phyloP scores from a whole-genome alignment of 2,888 invertebrate species.

The Prosapia bicincta region DNA sequence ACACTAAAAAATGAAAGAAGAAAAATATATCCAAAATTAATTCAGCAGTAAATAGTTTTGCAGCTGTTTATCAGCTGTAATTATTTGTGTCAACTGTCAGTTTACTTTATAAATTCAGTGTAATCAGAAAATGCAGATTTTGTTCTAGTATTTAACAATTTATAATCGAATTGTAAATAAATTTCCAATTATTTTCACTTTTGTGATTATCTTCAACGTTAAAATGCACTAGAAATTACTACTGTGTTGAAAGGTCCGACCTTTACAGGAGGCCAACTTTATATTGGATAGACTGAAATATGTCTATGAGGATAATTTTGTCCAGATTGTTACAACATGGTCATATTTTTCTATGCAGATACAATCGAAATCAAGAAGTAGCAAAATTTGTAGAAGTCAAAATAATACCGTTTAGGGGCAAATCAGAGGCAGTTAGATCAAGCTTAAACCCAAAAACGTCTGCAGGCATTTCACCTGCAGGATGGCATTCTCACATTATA shows the following conservation, averaged over 20 bases:
- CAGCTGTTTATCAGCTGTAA: no score
- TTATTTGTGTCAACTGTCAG: no score
- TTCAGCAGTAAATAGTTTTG: no score
- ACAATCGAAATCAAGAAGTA: slow-evolving; percentile 39
- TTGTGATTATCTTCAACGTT: not conserved
- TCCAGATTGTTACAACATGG: slow-evolving; percentile 57
- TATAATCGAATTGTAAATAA: not conserved
- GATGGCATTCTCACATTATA: slow-evolving; percentile 39
- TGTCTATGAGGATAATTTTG: slow-evolving; percentile 27
- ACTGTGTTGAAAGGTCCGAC: not conserved
- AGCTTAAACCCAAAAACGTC: slow-evolving; percentile 21
- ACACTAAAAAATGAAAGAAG: no score
- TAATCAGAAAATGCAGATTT: no score
- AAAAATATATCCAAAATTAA: no score
- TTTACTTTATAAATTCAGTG: no score
- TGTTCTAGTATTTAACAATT: not conserved
- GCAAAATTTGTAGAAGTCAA: slow-evolving; percentile 37
- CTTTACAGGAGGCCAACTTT: not conserved
- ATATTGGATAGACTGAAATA: slow-evolving; percentile 9
- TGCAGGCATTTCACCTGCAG: slow-evolving; percentile 42
- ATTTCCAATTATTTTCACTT: not conserved
- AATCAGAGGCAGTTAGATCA: slow-evolving; percentile 27
- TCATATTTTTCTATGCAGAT: slow-evolving; percentile 53
- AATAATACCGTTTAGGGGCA: slow-evolving; percentile 35
- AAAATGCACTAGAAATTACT: not conserved